Evolutionary conservation across 2,888 invertebrate species (phyloP), one percentile per base, ranked within the genome.

Genomic region (Cordylochernes scorpioides): DNA sequence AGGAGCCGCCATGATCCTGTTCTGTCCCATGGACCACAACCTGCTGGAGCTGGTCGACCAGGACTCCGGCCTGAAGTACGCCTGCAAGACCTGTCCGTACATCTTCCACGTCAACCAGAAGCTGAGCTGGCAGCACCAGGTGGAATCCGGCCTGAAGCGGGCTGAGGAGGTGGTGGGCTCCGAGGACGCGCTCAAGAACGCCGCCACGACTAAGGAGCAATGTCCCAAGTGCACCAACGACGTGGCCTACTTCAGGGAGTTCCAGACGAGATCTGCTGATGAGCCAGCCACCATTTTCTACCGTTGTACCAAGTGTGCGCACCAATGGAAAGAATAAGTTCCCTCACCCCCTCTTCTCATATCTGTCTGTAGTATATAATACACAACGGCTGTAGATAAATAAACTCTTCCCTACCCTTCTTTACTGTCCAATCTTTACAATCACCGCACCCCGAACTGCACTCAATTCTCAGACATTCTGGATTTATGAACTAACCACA

Each of bases 271-370:
- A 25, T 91, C 91, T 10, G 97, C 97, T 18, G 97, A 97, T 55
- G 97, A 97, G 53, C 94, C 97, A 1, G 91, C 91, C 88, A 97
- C 97, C 6, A 88, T 77, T 9, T 97, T 94, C 54, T 97, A 91
- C 54, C 73, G 80, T 48, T 97, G 97, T 50, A 67, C 68, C 45
- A 62, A 68, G 42, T 97, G 97, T 59, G 71, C 70, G 15, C 72
- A 88, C 52, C 72, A 73, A 42, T 97, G 94, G 97, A 66, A 84
- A 43, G 88, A 91, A 48, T 78, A 67, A 59, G n/a, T n/a, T n/a
- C n/a, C n/a, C n/a, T n/a, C n/a, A n/a, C n/a, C n/a, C n/a, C n/a
- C n/a, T n/a, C n/a, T n/a, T n/a, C n/a, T n/a, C n/a, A n/a, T n/a
- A n/a, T n/a, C n/a, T n/a, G n/a, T n/a, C n/a, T n/a, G n/a, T n/a